Conservation (phyloP, 2,113 vertebrate genomes). For the Pyrgilauda ruficollis region DNA sequence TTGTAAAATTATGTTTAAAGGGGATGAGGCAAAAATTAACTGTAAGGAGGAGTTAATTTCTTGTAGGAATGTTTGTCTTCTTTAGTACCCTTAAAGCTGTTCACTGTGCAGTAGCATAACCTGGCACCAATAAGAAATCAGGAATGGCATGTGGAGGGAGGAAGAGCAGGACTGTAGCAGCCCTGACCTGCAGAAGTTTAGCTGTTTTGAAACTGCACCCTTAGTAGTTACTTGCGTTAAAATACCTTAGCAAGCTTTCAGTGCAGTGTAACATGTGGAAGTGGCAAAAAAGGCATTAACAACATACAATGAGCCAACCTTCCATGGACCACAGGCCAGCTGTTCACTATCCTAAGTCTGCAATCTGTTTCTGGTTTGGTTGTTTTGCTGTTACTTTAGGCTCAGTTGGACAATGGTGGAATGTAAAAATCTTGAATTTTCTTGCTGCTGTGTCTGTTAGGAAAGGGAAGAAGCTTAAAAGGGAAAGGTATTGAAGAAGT, state of each 20-base stretch:
- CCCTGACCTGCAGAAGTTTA: not conserved
- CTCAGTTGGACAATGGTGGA: not conserved
- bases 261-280: not conserved
- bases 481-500: not conserved
- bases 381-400: slow-evolving; percentile 21
- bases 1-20: not conserved
- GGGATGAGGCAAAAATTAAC: not conserved
- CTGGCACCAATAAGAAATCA: not conserved
- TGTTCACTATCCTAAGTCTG: not conserved
- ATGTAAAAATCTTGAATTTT: not conserved
- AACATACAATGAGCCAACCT: not conserved
- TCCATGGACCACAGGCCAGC: not conserved
- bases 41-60: not conserved
- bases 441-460: not conserved
- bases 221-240: not conserved
- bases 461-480: not conserved
- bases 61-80: not conserved
- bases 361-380: slow-evolving; percentile 37
- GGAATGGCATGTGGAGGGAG: not conserved
- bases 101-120: not conserved
- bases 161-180: not conserved
- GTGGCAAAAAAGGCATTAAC: not conserved
- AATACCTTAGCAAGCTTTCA: not conserved
- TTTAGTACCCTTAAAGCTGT: not conserved
- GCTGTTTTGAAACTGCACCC: not conserved